Evolutionary conservation across 2,797 vertebrate species (phyloP), one percentile per base, ranked within the genome.

Genomic region (Antrozous pallidus): DNA sequence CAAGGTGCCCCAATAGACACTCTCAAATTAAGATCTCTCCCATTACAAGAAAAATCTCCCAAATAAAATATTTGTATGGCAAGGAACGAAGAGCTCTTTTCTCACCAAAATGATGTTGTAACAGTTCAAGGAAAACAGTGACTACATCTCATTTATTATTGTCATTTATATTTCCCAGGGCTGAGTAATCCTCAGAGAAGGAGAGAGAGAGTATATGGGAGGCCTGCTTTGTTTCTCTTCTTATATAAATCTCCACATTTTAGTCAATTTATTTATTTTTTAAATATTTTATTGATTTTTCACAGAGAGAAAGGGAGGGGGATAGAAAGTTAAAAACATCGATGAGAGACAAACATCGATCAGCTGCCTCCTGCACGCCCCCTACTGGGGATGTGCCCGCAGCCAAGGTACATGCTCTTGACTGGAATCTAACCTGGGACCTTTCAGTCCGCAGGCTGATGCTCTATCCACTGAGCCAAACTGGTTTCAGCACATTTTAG

Each of bases 51-150:
- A 90, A 89, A 51, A 58, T 9, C 24, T 42, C 86, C 71, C 9
- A 86, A 92, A 93, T 86, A 92, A 95, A 95, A 93, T 92, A 86
- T 83, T 94, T 86, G 24, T 74, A 24, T 80, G 58, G 85, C 67
- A 78, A 95, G 51, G 14, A 86, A 90, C 7, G 31, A 69, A 51
- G 79, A 88, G 24, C 40, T 51, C 40, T 70, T 85, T 94, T 91
- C 84, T 94, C 90, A 95, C 61, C 67, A 79, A 95, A 73, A 79
- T 67, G 88, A 63, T 90, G 90, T 74, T 92, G 85, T 79, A 84
- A 94, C 47, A 17, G 93, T 95, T 95, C 90, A 61, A 58, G 93
- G 63, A 83, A 84, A 95, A 81, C 18, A 90, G 38, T 40, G 51
- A 89, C 45, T 56, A 9, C 2, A 0, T 38, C 54, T 82, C 49